phyloP scores from a whole-genome alignment of 2,797 vertebrate species.

The Hybognathus amarus region DNA sequence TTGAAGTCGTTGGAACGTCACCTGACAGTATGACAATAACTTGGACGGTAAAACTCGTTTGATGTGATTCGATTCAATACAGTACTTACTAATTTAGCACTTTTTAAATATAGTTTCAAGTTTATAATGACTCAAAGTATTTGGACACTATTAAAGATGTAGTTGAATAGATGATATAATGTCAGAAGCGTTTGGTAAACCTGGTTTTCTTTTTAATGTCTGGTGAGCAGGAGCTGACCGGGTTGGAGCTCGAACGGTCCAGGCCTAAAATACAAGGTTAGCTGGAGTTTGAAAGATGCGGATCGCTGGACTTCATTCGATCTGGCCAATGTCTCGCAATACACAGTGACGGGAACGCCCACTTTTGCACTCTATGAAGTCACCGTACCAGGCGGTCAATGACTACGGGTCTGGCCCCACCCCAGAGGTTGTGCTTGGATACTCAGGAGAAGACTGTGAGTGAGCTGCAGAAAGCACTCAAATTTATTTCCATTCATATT shows the following conservation, averaged over 20 bases:
- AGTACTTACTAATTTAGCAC: background rate
- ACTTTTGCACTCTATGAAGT: conserved; percentile 89
- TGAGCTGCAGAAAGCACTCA: conserved; percentile 46
- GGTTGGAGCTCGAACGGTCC: conserved; percentile 92
- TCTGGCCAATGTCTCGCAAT: conserved; percentile 87
- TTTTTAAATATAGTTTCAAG: background rate
- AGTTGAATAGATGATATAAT: background rate
- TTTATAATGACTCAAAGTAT: background rate
- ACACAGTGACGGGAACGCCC: conserved; percentile 86
- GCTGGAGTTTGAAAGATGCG: conserved; percentile 88
- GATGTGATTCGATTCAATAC: background rate
- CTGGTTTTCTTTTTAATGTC: background rate
- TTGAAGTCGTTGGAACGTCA: conserved; percentile 84
- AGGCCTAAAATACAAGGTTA: conserved; percentile 90
- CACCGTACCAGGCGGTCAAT: conserved; percentile 92
- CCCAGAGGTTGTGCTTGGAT: conserved; percentile 80
- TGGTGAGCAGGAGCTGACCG: conserved; percentile 79
- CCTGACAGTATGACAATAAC: conserved; percentile 90
- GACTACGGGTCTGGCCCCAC: conserved; percentile 87
- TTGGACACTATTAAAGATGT: background rate
- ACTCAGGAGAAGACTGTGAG: conserved; percentile 97
- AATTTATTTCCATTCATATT: background rate
- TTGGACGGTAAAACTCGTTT: conserved; percentile 84
- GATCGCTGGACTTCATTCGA: conserved; percentile 87
- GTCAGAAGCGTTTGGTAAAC: background rate